A percentile compares a stretch with the other conserved stretches of the same genome.
These are phyloP conservation scores for Pionites leucogaster DNA, from an alignment of 2,113 vertebrate species.

Conservation along the genomic window DNA sequence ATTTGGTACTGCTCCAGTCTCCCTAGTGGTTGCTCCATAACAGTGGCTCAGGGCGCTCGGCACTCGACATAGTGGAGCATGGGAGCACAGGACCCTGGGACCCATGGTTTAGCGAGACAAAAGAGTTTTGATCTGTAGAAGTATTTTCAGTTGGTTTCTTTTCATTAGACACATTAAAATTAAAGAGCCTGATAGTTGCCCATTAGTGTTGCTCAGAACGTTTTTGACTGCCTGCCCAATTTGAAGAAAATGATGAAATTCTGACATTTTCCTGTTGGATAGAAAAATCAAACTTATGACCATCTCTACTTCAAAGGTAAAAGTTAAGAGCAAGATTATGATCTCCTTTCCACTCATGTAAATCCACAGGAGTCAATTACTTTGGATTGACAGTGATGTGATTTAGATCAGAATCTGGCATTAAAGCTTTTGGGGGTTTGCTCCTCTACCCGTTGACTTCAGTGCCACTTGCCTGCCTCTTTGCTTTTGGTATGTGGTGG, in stretches of 20 bases:
- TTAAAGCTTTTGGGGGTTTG: constrained; percentile 12
- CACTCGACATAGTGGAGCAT: rapidly evolving
- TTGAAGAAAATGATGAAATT: constrained; percentile 6
- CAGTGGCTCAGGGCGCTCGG: rapidly evolving
- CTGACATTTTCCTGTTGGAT: neutral
- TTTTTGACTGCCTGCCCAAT: neutral
- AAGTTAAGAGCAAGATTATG: constrained; percentile 42
- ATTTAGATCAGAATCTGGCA: constrained; percentile 38
- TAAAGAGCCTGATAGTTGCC: neutral
- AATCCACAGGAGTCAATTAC: constrained; percentile 44
- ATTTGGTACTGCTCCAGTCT: neutral
- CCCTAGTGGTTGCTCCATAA: neutral
- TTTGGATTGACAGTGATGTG: constrained; percentile 21
- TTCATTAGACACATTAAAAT: neutral
- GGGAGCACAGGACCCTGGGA: neutral
- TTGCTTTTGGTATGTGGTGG: constrained; percentile 1
- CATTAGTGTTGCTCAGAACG: neutral
- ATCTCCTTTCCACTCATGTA: constrained; percentile 38
- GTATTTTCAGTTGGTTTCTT: neutral
- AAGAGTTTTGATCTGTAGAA: neutral
- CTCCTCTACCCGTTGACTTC: neutral
- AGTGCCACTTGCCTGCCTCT: neutral
- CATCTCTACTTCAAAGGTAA: constrained; percentile 34
- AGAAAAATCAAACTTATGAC: constrained; percentile 12
- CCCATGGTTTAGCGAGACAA: neutral